These are phyloP conservation scores for Ochotona princeps DNA, from an alignment of 2,113 vertebrate species.

Conservation along the genomic window DNA sequence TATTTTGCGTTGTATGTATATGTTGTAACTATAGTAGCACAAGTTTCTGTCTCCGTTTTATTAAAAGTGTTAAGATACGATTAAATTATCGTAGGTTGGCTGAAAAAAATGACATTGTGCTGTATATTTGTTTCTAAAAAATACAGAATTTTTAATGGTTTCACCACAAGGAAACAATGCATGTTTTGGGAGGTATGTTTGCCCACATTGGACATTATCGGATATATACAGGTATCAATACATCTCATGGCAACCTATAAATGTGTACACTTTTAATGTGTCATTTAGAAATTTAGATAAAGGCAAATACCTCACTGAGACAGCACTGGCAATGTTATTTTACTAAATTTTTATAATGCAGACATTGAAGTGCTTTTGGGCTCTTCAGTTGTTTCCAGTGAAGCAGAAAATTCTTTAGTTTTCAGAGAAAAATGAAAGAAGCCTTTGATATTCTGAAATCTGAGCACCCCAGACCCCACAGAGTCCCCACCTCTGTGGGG, in stretches of 20 bases:
- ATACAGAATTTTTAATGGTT: too few relatives aligned
- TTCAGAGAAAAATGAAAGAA: neutral
- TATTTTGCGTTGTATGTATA: neutral
- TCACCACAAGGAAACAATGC: too few relatives aligned
- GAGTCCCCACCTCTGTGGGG: neutral
- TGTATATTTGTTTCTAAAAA: too few relatives aligned
- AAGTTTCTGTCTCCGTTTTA: neutral
- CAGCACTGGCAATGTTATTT: neutral
- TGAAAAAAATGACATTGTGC: too few relatives aligned
- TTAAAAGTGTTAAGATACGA: neutral
- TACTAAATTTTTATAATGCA: neutral
- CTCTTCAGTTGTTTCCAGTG: neutral
- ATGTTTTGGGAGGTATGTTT: too few relatives aligned
- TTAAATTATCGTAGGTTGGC: neutral
- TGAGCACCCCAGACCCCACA: neutral
- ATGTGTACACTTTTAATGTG: too few relatives aligned
- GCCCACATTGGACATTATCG: too few relatives aligned
- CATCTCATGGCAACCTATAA: too few relatives aligned
- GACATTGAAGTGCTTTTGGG: neutral
- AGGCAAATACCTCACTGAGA: neutral
- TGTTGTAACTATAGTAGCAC: neutral
- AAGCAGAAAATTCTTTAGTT: slow-evolving; percentile 12
- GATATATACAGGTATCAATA: too few relatives aligned
- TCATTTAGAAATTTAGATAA: too few relatives aligned
- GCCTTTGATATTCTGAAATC: neutral